Evolutionary conservation across 2,888 invertebrate genomes (phyloP), one percentile per base, ranked within the genome.

Genomic region (Eretmocerus hayati): DNA sequence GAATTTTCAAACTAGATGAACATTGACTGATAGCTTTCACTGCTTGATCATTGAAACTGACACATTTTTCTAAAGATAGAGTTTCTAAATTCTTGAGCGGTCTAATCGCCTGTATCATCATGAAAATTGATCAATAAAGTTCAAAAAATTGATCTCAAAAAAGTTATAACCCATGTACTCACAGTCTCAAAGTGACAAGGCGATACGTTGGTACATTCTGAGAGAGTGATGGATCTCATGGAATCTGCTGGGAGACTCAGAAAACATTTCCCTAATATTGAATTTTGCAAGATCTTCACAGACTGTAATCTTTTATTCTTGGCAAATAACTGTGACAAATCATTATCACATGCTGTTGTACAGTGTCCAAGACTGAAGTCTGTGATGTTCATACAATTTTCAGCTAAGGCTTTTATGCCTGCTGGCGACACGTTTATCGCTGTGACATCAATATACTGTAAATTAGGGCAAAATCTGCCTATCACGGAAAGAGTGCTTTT

Each of bases 381-480:
- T 57, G 67, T 75, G 19, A 80, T 66, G 43, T 75, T 64, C 46
- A 72, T 74, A 61, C 78, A 79, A 48, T 76, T 75, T 47, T 72
- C 72, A 21, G 75, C 65, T 15, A 80, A 59, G 4, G 76, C 74
- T 56, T 56, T 50, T 39, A 72, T 60, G 30, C 77, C 78, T 69
- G 77, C 75, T 55, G 76, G 75, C 50, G 76, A 75, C 1, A 78
- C 73, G 49, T 72, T 67, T 65, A 80, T 73, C 18, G 73, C 74
- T 3, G 61, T 58, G 32, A 77, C 72, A 67, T 77, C 74, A 33
- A 80, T 67, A 50, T 71, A 74, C 53, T 76, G 76, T 2, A 81
- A 71, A 62, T 76, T 73, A 8, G 77, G 78, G 55, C 80, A 80
- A 62, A 77, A 75, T 71, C 77, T 78, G 58, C 76, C 77, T 48